phyloP scores from a whole-genome alignment of 2,113 vertebrate genomes.

The Lota lota region DNA sequence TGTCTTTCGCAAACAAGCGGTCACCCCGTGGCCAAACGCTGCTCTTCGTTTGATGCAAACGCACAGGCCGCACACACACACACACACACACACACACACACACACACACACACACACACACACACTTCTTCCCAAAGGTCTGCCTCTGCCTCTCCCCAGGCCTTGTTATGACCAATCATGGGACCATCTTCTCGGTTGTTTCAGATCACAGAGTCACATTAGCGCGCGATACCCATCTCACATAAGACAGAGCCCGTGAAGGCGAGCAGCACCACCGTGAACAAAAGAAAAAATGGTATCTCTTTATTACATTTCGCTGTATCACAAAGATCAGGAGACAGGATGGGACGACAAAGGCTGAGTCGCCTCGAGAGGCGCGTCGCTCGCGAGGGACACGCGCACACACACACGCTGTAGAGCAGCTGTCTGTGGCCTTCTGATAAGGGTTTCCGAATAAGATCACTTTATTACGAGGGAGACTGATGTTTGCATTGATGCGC shows the following conservation, averaged over 20 bases:
- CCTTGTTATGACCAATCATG: background rate
- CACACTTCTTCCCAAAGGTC: background rate
- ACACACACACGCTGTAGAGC: background rate
- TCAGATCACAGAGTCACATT: background rate
- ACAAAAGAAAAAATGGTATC: background rate
- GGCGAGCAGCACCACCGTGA: background rate
- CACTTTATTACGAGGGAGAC: no score
- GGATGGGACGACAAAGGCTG: background rate
- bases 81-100: background rate
- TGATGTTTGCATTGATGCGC: no score
- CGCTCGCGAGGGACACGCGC: slow-evolving; percentile 7
- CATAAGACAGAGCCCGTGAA: background rate
- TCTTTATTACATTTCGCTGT: background rate
- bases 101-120: background rate
- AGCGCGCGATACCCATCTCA: background rate
- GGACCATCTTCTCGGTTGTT: background rate
- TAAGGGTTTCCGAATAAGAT: no score
- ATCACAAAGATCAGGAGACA: background rate
- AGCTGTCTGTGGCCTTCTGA: no score
- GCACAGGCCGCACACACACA: background rate
- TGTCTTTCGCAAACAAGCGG: slow-evolving; percentile 54
- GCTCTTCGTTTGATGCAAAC: slow-evolving; percentile 13
- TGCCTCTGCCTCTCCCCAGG: background rate
- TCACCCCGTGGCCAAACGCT: slow-evolving; percentile 23
- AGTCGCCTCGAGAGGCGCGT: no score